phyloP scores from a whole-genome alignment of 92 coral and sea anemone genomes.

The Parazoanthus swiftii region DNA sequence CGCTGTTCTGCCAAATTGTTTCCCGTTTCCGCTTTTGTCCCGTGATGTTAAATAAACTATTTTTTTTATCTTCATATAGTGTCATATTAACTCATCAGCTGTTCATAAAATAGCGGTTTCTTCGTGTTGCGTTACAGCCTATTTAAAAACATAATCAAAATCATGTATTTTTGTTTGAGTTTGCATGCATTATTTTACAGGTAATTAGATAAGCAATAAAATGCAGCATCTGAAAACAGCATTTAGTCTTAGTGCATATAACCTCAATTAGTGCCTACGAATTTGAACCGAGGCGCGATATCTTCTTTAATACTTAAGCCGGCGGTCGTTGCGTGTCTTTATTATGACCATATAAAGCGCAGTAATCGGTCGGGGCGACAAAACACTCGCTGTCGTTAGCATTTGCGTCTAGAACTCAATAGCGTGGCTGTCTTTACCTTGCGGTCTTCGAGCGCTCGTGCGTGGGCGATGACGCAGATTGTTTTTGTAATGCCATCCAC shows the following conservation, averaged over 20 bases:
- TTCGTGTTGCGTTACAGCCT: background rate
- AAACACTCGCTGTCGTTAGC: background rate
- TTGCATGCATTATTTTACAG: background rate
- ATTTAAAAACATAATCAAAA: too few relatives aligned
- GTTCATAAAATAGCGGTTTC: too few relatives aligned
- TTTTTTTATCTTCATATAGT: background rate
- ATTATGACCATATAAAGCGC: constrained; percentile 23
- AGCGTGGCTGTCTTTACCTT: background rate
- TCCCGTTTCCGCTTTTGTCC: too few relatives aligned
- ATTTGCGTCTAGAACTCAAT: background rate
- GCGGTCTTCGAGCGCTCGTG: background rate
- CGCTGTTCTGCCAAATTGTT: too few relatives aligned
- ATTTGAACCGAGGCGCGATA: background rate
- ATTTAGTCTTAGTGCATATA: background rate
- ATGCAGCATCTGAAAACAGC: background rate
- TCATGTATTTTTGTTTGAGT: too few relatives aligned
- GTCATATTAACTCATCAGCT: background rate
- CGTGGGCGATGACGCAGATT: constrained; percentile 27
- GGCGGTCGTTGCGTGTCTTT: background rate
- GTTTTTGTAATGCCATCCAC: background rate
- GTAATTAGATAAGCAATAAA: background rate
- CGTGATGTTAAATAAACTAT: too few relatives aligned
- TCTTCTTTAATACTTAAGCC: background rate
- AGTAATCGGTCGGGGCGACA: background rate
- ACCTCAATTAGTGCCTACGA: background rate